Evolutionary conservation across 2,113 vertebrate species (phyloP), one percentile per base, ranked within the genome.

Genomic region (Lepisosteus oculatus): DNA sequence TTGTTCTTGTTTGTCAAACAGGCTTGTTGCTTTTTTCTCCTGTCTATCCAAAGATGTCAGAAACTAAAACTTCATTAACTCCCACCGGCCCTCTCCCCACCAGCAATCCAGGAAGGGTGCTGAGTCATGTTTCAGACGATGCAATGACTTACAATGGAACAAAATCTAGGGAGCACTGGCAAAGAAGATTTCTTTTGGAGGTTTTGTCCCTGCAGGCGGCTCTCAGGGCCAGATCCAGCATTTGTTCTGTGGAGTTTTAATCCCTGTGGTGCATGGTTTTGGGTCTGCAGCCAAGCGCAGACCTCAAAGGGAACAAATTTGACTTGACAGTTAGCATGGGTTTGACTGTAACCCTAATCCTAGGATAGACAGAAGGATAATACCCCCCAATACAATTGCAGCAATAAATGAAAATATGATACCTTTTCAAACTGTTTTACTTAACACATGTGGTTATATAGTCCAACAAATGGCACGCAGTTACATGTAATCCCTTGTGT

Each of bases 181-280:
- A 29, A 62, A 70, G 55, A 13, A 64, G 55, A 44, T 54, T 69
- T 74, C 64, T 65, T 56, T 42, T 72, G 72, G 73, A 67, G 67
- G 72, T 67, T 29, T 64, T 67, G 76, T 74, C 67, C 67, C 74
- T 14, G 71, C 59, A 65, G 69, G 70, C 56, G 4, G 55, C 69
- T 68, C 74, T 61, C 65, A 56, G 72, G 55, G 72, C 65, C 69
- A 73, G 67, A 64, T 65, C 68, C 51, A 77, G 75, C 65, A 59
- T 75, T 77, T 81, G 75, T 72, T 68, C 76, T 29, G 61, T 70
- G 76, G 74, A 45, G 67, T 54, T 81, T 74, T 73, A 81, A 74
- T 77, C 79, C 72, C 72, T 76, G 67, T 67, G 74, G 74, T 70
- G 65, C 76, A 68, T 54, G 67, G 70, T 72, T 74, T 43, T 77